Conservation (phyloP, 2,113 vertebrate genomes). For the Eolophus roseicapilla region DNA sequence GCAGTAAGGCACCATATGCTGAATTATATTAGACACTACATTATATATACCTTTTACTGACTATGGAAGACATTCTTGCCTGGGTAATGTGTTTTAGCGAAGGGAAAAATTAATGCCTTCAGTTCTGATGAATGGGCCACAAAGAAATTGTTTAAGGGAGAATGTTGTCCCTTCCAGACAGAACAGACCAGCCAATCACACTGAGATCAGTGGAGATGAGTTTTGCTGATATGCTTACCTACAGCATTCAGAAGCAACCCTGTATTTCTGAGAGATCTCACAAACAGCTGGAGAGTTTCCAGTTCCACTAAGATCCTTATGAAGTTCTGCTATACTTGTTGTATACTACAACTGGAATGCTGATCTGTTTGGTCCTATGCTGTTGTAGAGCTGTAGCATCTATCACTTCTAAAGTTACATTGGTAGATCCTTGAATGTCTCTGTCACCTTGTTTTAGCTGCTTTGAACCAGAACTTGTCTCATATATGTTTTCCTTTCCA, state of each 20-base stretch:
- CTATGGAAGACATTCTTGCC: not conserved
- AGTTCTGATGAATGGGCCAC: not conserved
- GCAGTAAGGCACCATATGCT: not conserved
- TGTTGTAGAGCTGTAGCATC: not conserved
- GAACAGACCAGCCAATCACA: not conserved
- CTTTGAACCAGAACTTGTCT: not conserved
- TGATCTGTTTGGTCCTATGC: not conserved
- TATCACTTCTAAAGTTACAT: too few relatives aligned
- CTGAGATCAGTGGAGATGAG: not conserved
- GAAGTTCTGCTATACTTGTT: rapidly evolving
- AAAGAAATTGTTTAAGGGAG: not conserved
- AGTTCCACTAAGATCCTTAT: not conserved
- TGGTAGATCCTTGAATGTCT: not conserved
- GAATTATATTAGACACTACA: not conserved
- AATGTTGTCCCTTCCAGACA: not conserved
- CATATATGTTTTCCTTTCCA: not conserved
- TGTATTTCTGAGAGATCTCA: not conserved
- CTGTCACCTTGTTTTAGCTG: not conserved
- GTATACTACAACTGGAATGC: not conserved
- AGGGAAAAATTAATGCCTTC: not conserved
- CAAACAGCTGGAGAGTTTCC: not conserved
- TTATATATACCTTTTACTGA: not conserved
- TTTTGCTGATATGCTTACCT: not conserved
- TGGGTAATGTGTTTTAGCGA: not conserved
- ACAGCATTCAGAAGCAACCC: not conserved